These are phyloP conservation scores for Drosophila ficusphila DNA, from an alignment of 1,140 invertebrate species.

Conservation along the genomic window DNA sequence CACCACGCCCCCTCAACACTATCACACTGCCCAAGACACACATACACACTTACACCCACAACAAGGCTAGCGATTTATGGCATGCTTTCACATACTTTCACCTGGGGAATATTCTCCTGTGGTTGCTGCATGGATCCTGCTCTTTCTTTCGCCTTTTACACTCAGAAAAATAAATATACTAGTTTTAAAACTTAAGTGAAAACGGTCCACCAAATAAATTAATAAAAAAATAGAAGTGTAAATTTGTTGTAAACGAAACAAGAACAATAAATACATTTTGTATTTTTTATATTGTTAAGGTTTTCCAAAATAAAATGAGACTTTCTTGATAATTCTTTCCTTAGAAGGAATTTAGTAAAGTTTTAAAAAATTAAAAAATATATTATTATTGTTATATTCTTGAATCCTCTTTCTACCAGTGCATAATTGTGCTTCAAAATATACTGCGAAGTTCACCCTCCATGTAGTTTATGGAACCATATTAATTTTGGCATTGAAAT, in stretches of 20 bases:
- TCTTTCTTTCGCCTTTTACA: background rate
- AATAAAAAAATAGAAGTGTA: too few relatives aligned
- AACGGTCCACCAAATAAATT: background rate
- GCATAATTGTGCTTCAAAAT: conserved; percentile 11
- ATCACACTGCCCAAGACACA: conserved; percentile 28
- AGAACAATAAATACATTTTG: too few relatives aligned
- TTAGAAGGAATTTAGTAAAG: too few relatives aligned
- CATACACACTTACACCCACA: conserved; percentile 8
- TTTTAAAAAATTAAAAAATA: too few relatives aligned
- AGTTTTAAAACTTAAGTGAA: too few relatives aligned
- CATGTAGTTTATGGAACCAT: conserved; percentile 67
- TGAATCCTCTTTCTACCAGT: background rate
- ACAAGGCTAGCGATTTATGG: conserved; percentile 76
- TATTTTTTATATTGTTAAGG: too few relatives aligned
- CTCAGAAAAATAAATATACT: background rate
- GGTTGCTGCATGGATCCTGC: conserved; percentile 16
- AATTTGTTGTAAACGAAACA: too few relatives aligned
- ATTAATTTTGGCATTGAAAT: conserved; percentile 80
- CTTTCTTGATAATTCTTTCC: too few relatives aligned
- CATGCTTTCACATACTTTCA: conserved; percentile 83
- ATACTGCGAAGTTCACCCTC: conserved; percentile 28
- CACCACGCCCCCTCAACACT: conserved; percentile 18
- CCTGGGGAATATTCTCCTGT: conserved; percentile 75
- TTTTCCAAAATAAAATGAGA: too few relatives aligned
- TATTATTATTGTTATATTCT: background rate